Percentiles rank a stretch among this genome's conserved stretches.
Evolutionary conservation across 2,888 invertebrate genomes (phyloP).

Genomic region (Catocala sponsa): DNA sequence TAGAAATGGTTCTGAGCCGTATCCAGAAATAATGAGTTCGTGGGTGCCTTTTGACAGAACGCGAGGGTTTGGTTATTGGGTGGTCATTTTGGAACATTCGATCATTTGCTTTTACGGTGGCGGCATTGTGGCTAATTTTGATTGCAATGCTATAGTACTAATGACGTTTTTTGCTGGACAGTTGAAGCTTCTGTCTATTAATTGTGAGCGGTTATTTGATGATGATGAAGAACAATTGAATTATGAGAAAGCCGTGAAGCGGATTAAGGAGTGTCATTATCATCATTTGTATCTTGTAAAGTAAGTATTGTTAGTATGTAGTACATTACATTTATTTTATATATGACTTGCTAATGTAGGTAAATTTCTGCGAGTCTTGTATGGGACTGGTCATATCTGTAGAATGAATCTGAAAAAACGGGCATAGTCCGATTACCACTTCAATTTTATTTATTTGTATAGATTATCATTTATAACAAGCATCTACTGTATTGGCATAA

Average conservation of each 20-base stretch:
- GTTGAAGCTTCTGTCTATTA: constrained; percentile 65
- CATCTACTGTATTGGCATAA: not conserved
- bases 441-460: too few species aligned
- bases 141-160: constrained; percentile 73
- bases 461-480: too few species aligned
- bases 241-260: constrained; percentile 55
- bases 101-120: constrained; percentile 76
- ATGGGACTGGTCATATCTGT: too few species aligned
- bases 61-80: constrained; percentile 68
- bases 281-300: constrained; percentile 70
- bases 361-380: too few species aligned
- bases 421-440: too few species aligned
- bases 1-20: constrained; percentile 60
- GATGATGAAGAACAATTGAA: constrained; percentile 44
- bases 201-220: constrained; percentile 67
- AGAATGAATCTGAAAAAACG: too few species aligned
- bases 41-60: constrained; percentile 76
- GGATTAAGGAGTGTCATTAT: constrained; percentile 67
- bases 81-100: constrained; percentile 61
- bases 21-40: constrained; percentile 79
- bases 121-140: constrained; percentile 75
- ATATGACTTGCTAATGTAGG: too few species aligned
- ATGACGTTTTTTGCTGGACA: constrained; percentile 81
- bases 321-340: too few species aligned
- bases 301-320: constrained; percentile 53